Base-by-base conservation (phyloP, 1,140 invertebrate genomes). In the Phymastichus coffea region DNA sequence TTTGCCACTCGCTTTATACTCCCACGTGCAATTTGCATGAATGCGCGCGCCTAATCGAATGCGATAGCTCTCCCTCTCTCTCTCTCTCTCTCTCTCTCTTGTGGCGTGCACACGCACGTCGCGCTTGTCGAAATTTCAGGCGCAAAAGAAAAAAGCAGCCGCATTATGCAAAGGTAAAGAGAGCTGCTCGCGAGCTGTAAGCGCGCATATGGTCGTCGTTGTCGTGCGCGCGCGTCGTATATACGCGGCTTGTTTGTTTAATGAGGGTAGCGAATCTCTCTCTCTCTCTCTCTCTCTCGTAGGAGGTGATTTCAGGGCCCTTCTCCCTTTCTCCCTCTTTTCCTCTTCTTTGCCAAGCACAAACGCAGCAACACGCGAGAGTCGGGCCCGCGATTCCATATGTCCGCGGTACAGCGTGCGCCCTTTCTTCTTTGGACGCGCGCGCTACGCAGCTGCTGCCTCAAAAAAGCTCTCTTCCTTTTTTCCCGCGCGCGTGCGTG, bases 221-320 rank as follows among this genome's bases (percentile, higher is more conserved):
- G 35, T n/a, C 4, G 54, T 25, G 53, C 30, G 63, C 47, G 47
- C 58, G 28, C 57, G 15, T 12, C 15, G 3, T 47, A 25, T 17
- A 17, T 22, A 20, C 20, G 17, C 33, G 43, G 72, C 74, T 77
- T 68, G 72, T 76, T 76, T 72, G 70, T 77, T 77, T 76, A 77
- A 77, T 71, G 75, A 78, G 76, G 71, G 68, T 73, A 74, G 67
- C 76, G 72, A 77, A 78, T 76, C 72, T 65, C 62, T n/a, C n/a
- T n/a, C n/a, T n/a, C n/a, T n/a, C n/a, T n/a, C n/a, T n/a, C n/a
- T n/a, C n/a, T n/a, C n/a, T n/a, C n/a, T n/a, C n/a, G n/a, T n/a
- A n/a, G n/a, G 64, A 74, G 69, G 70, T 66, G 72, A 72, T 71
- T 73, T 66, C 53, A 65, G 63, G 63, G 44, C 23, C 52, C 66